A percentile compares a stretch with the other conserved stretches of the same genome.
Evolutionary conservation across 2,113 vertebrate genomes (phyloP).

Genomic region (Potamarius usumacintae): DNA sequence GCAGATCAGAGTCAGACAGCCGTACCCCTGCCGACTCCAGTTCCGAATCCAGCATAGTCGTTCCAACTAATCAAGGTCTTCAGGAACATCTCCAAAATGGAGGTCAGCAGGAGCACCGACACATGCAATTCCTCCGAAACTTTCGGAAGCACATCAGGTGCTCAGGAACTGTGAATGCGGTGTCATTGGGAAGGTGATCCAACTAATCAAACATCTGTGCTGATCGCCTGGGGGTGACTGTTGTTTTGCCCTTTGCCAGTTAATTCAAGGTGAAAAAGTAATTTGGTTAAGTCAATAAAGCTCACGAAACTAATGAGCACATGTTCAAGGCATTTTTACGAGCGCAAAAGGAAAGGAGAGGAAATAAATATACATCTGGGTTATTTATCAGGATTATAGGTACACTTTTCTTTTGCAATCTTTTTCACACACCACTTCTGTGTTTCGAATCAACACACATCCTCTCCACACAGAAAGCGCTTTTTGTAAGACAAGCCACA

Average conservation of each 20-base stretch:
- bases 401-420: neutral
- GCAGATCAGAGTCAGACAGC: neutral
- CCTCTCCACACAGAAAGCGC: neutral
- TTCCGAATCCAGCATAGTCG: neutral
- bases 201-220: neutral
- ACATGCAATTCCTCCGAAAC: neutral
- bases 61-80: constrained; percentile 24
- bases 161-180: neutral
- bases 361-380: neutral
- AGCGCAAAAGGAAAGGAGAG: too few relatives aligned
- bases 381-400: neutral
- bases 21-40: neutral
- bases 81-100: neutral
- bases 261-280: constrained; percentile 12
- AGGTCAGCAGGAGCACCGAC: neutral
- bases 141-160: neutral
- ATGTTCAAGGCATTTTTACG: neutral
- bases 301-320: neutral
- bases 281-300: constrained; percentile 10
- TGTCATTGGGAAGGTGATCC: neutral
- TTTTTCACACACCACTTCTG: neutral
- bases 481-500: neutral
- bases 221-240: neutral
- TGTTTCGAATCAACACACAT: neutral
- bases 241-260: neutral